Evolutionary conservation across 2,797 vertebrate genomes (phyloP).

Genomic region (Sebastes taczanowskii): DNA sequence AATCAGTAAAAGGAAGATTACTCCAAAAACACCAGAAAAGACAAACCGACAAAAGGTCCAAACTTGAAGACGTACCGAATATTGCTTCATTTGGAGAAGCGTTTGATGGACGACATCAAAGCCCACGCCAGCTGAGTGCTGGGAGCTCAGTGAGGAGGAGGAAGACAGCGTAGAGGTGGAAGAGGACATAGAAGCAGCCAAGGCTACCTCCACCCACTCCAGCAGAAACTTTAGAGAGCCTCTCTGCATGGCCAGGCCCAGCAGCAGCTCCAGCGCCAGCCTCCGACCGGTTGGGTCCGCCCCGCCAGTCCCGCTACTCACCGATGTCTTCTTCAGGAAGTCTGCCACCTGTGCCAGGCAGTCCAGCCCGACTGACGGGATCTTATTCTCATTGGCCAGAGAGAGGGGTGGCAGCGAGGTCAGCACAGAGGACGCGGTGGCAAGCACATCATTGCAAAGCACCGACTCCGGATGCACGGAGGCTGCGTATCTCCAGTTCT

Average conservation of each 20-base stretch:
- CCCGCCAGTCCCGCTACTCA: conserved; percentile 77
- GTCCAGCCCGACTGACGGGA: conserved; percentile 85
- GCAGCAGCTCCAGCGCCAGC: conserved; percentile 83
- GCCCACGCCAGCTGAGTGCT: conserved; percentile 74
- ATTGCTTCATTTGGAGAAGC: conserved; percentile 86
- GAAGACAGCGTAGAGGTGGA: conserved; percentile 59
- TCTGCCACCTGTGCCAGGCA: conserved; percentile 84
- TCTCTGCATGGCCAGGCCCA: conserved; percentile 85
- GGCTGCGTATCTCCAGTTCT: conserved; percentile 84
- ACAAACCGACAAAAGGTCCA: background rate
- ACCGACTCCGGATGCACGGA: conserved; percentile 77
- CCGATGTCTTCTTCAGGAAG: conserved; percentile 86
- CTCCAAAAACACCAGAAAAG: background rate
- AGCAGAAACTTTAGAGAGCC: conserved; percentile 85
- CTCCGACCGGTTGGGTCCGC: conserved; percentile 81
- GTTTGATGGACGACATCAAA: conserved; percentile 84
- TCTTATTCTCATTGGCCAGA: conserved; percentile 87
- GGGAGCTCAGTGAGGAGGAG: conserved; percentile 61
- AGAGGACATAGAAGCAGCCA: conserved; percentile 80
- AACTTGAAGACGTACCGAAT: conserved; percentile 75
- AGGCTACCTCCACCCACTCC: conserved; percentile 87
- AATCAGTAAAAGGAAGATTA: background rate
- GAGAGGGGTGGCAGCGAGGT: conserved; percentile 84
- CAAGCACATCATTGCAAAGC: conserved; percentile 86
- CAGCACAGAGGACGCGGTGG: conserved; percentile 84